These are phyloP conservation scores for Ophthalmolycus amberensis DNA, from an alignment of 2,113 vertebrate species.

Conservation along the genomic window DNA sequence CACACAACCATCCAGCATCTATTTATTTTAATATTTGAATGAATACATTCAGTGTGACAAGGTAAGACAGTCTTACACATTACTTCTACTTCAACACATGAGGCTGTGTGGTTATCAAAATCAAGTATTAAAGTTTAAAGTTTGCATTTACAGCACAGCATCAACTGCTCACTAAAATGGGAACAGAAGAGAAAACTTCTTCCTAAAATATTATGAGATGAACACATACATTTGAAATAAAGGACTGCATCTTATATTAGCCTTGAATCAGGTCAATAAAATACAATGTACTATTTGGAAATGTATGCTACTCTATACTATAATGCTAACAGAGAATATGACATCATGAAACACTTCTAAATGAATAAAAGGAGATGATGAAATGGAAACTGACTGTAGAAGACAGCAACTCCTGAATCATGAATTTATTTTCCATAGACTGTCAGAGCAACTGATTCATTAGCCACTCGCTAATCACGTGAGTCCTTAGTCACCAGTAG, in stretches of 20 bases:
- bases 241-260: not conserved
- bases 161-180: not conserved
- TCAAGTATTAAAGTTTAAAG: not conserved
- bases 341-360: slow-evolving; percentile 18
- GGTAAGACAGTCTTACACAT: not conserved
- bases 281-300: not conserved
- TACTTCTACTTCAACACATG: not conserved
- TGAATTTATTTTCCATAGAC: too few species aligned
- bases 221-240: not conserved
- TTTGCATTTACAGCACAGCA: not conserved
- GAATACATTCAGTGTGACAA: not conserved
- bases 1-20: not conserved
- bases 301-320: not conserved
- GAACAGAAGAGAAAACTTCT: not conserved
- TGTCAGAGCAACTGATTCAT: too few species aligned
- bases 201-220: not conserved
- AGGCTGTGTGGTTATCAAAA: not conserved
- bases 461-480: too few species aligned
- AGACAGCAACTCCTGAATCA: slow-evolving; percentile 5
- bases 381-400: not conserved
- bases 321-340: not conserved
- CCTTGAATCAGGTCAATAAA: not conserved
- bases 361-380: slow-evolving; percentile 18
- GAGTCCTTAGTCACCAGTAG: too few species aligned
- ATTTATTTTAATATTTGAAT: not conserved